Evolutionary conservation across 2,113 vertebrate genomes (phyloP), one percentile per base, ranked within the genome.

Genomic region (Alethe castanea): DNA sequence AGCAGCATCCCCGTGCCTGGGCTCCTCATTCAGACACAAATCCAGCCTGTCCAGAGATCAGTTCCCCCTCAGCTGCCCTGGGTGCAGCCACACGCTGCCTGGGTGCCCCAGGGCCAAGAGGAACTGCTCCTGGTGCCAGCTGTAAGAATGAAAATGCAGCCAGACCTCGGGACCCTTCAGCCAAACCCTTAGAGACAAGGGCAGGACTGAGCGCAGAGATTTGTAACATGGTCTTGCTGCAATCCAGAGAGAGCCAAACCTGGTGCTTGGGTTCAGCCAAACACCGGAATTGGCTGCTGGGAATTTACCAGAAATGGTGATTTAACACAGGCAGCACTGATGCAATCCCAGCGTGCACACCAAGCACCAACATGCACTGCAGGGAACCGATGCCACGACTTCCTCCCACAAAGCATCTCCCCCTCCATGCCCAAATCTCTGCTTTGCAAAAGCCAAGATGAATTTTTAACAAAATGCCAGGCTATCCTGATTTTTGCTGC

Each of bases 241-340:
- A 73, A 66, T 19, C 42, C 69, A 66, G 35, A 8, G 13, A 81
- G 35, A 57, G 50, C 48, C 19, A 2, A 94, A 79, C 26, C 64
- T 48, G 76, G 18, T 33, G 67, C 72, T 74, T 48, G 52, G 65
- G 69, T 45, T 84, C 72, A 65, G 69, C 31, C 81, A 70, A 81
- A 92, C 8, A 40, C n/a, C 0, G 3, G 93, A 82, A 93, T 8
- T 0, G 1, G 15, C 8, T 66, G 67, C 52, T 38, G 71, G 53
- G 67, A 93, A 88, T 73, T 88, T 31, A 78, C 74, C 78, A 92
- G 81, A 78, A 95, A 74, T 11, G 0, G 2, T 72, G 59, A 90
- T 86, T 86, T 80, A 72, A 40, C 47, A 82, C 54, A 73, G 77
- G 87, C 87, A 85, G 6, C 74, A 56, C 76, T 94, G 94, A 71